Percentiles rank a stretch among this genome's conserved stretches.
phyloP scores from a whole-genome alignment of 2,113 vertebrate species.

The Clarias magur region DNA sequence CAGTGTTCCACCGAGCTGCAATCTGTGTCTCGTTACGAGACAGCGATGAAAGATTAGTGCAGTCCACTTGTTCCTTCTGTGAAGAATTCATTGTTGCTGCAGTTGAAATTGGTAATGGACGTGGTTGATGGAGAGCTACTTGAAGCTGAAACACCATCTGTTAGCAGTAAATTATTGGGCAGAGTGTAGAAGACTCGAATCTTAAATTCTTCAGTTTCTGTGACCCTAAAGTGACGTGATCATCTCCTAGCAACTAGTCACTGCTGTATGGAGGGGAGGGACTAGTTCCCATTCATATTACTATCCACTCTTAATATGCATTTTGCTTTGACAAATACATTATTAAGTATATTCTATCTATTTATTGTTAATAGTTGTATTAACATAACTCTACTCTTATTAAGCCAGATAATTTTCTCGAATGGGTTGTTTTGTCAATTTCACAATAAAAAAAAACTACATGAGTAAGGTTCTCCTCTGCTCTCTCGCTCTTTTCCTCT shows the following conservation, averaged over 20 bases:
- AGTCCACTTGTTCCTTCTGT: neutral
- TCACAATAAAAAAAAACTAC: no score
- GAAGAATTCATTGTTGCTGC: neutral
- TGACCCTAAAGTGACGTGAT: neutral
- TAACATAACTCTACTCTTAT: no score
- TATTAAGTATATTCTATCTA: neutral
- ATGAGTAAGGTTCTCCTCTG: no score
- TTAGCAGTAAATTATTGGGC: neutral
- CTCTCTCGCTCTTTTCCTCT: neutral
- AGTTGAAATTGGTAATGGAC: neutral
- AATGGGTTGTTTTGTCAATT: neutral
- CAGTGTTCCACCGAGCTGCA: neutral
- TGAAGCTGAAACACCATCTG: neutral
- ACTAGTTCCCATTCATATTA: neutral
- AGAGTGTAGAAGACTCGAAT: neutral
- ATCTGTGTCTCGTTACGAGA: neutral
- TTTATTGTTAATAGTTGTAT: neutral
- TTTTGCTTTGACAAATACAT: neutral
- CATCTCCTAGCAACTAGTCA: constrained; percentile 38
- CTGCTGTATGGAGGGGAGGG: neutral
- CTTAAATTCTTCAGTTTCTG: neutral
- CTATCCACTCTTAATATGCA: neutral
- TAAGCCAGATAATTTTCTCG: neutral
- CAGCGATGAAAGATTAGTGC: neutral
- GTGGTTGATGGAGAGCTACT: neutral